These are phyloP conservation scores for Nephrocerus scutellatus DNA, from an alignment of 2,888 invertebrate genomes.

Conservation along the genomic window DNA sequence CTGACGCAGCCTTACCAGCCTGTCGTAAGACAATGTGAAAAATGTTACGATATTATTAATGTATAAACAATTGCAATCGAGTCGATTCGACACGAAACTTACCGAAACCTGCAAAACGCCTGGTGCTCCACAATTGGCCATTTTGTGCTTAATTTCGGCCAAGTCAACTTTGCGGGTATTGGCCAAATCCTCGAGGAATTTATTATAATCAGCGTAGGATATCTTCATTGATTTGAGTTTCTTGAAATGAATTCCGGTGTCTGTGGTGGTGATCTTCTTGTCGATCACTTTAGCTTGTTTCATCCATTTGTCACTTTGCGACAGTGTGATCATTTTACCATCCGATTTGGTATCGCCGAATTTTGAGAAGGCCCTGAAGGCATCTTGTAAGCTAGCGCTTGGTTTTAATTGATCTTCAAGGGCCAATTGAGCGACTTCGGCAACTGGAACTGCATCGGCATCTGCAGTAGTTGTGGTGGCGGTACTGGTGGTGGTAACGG, in stretches of 20 bases:
- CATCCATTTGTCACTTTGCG: slow-evolving; percentile 91
- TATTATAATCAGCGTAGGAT: slow-evolving; percentile 68
- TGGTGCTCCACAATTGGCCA: slow-evolving; percentile 73
- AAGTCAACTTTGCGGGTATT: slow-evolving; percentile 76
- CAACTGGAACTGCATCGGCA: slow-evolving; percentile 31
- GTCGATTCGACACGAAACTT: slow-evolving; percentile 14
- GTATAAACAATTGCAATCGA: neutral
- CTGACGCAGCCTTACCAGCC: slow-evolving; percentile 47
- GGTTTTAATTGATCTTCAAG: slow-evolving; percentile 38
- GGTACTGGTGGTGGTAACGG: slow-evolving; percentile 20
- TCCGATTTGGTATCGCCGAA: slow-evolving; percentile 83
- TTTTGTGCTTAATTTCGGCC: slow-evolving; percentile 70
- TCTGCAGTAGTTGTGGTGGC: slow-evolving; percentile 25
- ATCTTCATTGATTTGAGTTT: slow-evolving; percentile 79
- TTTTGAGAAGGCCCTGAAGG: slow-evolving; percentile 74
- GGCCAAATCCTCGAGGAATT: slow-evolving; percentile 78
- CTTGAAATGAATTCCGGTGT: slow-evolving; percentile 84
- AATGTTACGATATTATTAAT: neutral
- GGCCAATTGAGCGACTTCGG: slow-evolving; percentile 42
- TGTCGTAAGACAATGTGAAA: slow-evolving; percentile 21
- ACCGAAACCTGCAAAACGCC: slow-evolving; percentile 50
- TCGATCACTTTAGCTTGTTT: slow-evolving; percentile 81
- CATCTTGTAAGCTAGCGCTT: slow-evolving; percentile 54
- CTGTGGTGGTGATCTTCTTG: slow-evolving; percentile 81
- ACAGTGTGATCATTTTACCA: slow-evolving; percentile 77